Evolutionary conservation across 2,797 vertebrate genomes (phyloP), one percentile per base, ranked within the genome.

Genomic region (Rhinichthys osculus): DNA sequence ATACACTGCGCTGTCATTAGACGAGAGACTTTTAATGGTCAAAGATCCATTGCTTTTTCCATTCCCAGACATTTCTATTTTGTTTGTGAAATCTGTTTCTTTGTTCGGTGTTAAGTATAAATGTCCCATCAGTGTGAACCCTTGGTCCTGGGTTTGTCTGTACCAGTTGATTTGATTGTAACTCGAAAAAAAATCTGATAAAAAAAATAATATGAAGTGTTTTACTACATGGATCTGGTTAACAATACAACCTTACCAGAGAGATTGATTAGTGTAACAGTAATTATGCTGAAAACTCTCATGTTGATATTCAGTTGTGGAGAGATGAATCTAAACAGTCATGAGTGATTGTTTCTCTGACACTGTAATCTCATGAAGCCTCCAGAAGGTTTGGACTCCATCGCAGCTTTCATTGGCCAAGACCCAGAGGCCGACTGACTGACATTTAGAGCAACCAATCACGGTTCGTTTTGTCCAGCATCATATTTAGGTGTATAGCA

Each of bases 91-190:
- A 2, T 62, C 86, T 0, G 13, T 0, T 52, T 92, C 92, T 33
- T 27, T 50, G 21, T 33, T 5, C 5, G 0, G 0, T 1, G 0
- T 2, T 19, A 0, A 0, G 0, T 0, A 0, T 17, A 91, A 42
- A 59, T 92, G 87, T 84, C 92, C 92, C 40, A 94, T 79, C 0
- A 57, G 38, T 67, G 81, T 87, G 1, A 94, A 21, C 1, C 40
- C 40, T 14, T 2, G 30, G 6, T 86, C 14, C 0, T 82, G 69
- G 1, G 7, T n/a, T 47, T 90, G 90, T 1, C 90, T 91, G 89
- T 94, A 94, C 92, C 92, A 94, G 16, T 87, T 57, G 57, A 94
- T 91, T 38, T 0, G 42, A 38, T 93, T 0, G 10, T 90, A 93
- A 50, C 0, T n/a, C n/a, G 1, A 52, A 6, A 19, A 1, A 17